Evolutionary conservation across 2,888 invertebrate species (phyloP), one percentile per base, ranked within the genome.

Genomic region (Andrena minutula): DNA sequence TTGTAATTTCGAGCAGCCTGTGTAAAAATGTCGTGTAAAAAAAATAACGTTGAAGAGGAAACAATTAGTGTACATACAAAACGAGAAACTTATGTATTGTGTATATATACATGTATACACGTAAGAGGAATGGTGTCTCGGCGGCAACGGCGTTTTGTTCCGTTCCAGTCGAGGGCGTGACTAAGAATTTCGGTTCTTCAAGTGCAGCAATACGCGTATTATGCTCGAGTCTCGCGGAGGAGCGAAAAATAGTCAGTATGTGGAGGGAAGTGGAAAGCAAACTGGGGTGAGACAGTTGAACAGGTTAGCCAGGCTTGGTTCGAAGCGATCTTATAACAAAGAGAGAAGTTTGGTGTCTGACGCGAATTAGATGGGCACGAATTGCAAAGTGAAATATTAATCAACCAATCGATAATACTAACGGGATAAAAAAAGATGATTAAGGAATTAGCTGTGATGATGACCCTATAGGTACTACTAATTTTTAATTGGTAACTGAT

Each of bases 401-500:
- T 80, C 68, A 82, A 82, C 79, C 79, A 76, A 86, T 86, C 69
- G 71, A 84, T 84, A 74, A 81, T 71, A 77, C 78, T 71, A 72
- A 85, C 75, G 41, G 41, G 61, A 58, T 75, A 79, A 84, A 72
- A 84, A 56, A 79, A 10, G 68, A 80, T 41, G 41, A 41, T 75
- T 75, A 79, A 79, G 84, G 86, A 91, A 91, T 93, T 93, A 92
- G 91, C 93, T 93, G 93, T 93, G 93, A 93, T 93, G 93, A 92
- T 89, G 88, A 90, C 86, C 86, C 89, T 89, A 91, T 92, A 92
- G 90, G 91, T 92, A 92, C 92, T 91, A 91, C 89, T 92, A 90
- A 92, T 90, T 92, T 92, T 92, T 92, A 92, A 91, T 85, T 75
- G 78, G 84, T 84, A 87, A 86, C 69, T 83, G 79, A 88, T 83